Evolutionary conservation across 2,113 vertebrate species (phyloP).

Genomic region (Piprites chloris): DNA sequence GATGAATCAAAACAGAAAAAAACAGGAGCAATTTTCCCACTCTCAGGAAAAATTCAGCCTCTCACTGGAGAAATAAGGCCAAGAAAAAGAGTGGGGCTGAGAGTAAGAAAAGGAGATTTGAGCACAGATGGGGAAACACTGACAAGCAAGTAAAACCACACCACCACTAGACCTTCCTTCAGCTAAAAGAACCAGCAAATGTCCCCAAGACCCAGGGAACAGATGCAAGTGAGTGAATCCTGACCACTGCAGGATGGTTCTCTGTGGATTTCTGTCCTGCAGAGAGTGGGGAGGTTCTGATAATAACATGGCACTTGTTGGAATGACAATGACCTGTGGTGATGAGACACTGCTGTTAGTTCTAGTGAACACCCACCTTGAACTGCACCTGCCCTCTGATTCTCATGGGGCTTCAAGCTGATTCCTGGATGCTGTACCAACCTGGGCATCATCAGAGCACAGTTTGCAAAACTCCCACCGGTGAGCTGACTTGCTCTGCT

Average conservation of each 20-base stretch:
- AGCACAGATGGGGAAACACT: background rate
- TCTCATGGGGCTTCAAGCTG: background rate
- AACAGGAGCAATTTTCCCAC: background rate
- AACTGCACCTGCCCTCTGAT: background rate
- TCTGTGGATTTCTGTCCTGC: no score
- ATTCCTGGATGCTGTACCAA: background rate
- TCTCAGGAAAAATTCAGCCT: background rate
- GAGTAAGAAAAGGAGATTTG: background rate
- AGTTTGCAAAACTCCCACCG: background rate
- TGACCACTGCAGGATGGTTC: background rate
- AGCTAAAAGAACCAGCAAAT: background rate
- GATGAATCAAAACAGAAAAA: background rate
- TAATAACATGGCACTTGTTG: rapidly evolving
- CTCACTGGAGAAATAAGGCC: background rate
- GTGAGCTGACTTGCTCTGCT: background rate
- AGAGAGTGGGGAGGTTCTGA: background rate
- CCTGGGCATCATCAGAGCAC: background rate
- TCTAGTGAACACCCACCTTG: background rate
- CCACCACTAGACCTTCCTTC: background rate
- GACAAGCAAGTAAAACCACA: background rate
- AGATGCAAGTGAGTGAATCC: rapidly evolving
- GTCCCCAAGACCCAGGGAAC: background rate
- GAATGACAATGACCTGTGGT: rapidly evolving
- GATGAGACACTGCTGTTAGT: rapidly evolving
- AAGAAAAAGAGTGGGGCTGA: background rate